Percentiles rank a stretch among this genome's conserved stretches.
These are phyloP conservation scores for Tragopan temminckii DNA, from an alignment of 2,797 vertebrate genomes.

Conservation along the genomic window DNA sequence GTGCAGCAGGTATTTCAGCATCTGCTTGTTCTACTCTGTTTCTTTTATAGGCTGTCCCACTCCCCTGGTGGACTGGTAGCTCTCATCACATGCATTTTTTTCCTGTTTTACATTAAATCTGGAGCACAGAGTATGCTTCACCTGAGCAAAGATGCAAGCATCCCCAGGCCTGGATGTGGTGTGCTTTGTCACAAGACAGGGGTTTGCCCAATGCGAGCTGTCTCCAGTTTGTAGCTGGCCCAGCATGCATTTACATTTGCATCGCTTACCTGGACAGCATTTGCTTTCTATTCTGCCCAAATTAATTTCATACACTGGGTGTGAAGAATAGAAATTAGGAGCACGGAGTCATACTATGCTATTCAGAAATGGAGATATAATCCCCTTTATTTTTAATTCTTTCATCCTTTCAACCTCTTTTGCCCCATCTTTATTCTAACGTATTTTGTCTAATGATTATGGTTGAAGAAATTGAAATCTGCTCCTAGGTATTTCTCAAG, in stretches of 20 bases:
- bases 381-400: neutral
- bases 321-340: constrained; percentile 19
- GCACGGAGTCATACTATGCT: neutral
- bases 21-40: neutral
- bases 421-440: constrained; percentile 26
- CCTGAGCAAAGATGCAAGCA: neutral
- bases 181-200: neutral
- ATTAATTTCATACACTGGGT: neutral
- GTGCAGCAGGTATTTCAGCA: neutral
- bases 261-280: neutral
- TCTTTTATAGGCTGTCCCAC: neutral
- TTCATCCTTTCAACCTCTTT: constrained; percentile 27
- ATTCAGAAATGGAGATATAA: constrained; percentile 18
- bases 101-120: neutral
- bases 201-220: rapidly evolving
- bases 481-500: constrained; percentile 53
- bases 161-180: neutral
- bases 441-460: constrained; percentile 57
- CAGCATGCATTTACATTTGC: neutral
- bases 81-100: neutral
- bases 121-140: neutral
- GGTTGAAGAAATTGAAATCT: constrained; percentile 47
- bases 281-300: constrained; percentile 24
- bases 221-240: neutral
- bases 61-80: neutral